Conservation (phyloP, 2,888 invertebrate genomes). For the Spilarctia lutea region DNA sequence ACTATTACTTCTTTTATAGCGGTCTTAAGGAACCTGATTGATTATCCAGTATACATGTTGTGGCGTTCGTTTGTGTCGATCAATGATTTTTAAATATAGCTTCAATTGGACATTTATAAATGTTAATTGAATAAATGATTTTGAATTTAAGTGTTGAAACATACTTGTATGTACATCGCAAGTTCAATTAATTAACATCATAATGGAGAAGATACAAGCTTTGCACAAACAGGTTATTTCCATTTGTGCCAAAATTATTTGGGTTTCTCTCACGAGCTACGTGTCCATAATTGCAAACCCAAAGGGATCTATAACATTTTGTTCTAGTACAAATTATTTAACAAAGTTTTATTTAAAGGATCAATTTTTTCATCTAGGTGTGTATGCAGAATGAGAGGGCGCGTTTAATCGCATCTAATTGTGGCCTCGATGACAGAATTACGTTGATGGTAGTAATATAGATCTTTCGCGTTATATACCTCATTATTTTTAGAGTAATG, state of each 20-base stretch:
- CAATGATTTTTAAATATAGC: too few relatives aligned
- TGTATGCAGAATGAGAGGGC: constrained; percentile 50
- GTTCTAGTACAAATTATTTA: constrained; percentile 24
- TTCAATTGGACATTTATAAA: too few relatives aligned
- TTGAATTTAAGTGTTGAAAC: too few relatives aligned
- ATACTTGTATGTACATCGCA: constrained; percentile 21
- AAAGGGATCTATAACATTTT: constrained; percentile 20
- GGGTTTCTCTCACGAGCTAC: constrained; percentile 25
- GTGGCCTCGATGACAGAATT: constrained; percentile 73
- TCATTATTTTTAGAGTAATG: constrained; percentile 64
- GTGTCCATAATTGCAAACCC: constrained; percentile 11
- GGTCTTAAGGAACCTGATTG: constrained; percentile 9
- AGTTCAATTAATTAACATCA: constrained; percentile 15
- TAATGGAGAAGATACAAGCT: constrained; percentile 13
- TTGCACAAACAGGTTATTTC: constrained; percentile 24
- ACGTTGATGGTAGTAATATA: constrained; percentile 68
- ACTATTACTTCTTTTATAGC: constrained; percentile 1
- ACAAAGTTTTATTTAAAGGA: constrained; percentile 25
- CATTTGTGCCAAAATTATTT: constrained; percentile 37
- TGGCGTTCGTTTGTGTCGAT: too few relatives aligned
- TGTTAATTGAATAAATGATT: too few relatives aligned
- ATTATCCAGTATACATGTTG: too few relatives aligned
- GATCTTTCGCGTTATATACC: constrained; percentile 55
- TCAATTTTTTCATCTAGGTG: constrained; percentile 13
- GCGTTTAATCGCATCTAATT: constrained; percentile 63